Evolutionary conservation across 2,888 invertebrate species (phyloP), one percentile per base, ranked within the genome.

Genomic region (Phrixothrix hirtus): DNA sequence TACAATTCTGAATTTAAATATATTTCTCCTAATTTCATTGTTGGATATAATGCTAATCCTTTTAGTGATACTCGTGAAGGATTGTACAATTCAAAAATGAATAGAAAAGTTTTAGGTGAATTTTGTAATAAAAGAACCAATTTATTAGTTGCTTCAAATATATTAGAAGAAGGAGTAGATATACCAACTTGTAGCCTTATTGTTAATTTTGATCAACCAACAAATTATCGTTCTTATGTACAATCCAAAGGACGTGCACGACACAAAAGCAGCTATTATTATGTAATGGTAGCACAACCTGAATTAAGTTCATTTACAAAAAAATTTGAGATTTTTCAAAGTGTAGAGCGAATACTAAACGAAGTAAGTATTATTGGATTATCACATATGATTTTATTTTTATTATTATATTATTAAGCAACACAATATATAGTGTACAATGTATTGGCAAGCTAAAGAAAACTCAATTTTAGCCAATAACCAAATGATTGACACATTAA

Each of bases 201-300:
- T 0, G 66, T 95, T 11, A 82, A 88, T 38, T 90, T 86, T 68
- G 91, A 92, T 68, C 69, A 76, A 1, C 82, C 89, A 0, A 69
- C 78, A 39, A 86, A 89, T 63, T 90, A 89, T 62, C 79, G 91
- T 37, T 87, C 90, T 0, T 96, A 95, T 68, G 83, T 95, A 27
- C 94, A 95, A 74, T 89, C 92, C 54, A 93, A 94, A 82, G 94
- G 92, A 63, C 82, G 96, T 45, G 95, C 95, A 0, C 79, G 90
- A n/a, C 79, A 81, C 61, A 67, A 70, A 2, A 71, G 78, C 0
- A 85, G 90, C n/a, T 73, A 74, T 6, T 91, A 79, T 61, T 75
- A 83, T 0, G 73, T 88, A 14, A 68, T 89, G 63, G 60, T 83
- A 0, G 67, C 79, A 1, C 44, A 61, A 0, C 1, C 37, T 0